These are phyloP conservation scores for Rhingia campestris DNA, from an alignment of 2,888 invertebrate species.

Conservation along the genomic window DNA sequence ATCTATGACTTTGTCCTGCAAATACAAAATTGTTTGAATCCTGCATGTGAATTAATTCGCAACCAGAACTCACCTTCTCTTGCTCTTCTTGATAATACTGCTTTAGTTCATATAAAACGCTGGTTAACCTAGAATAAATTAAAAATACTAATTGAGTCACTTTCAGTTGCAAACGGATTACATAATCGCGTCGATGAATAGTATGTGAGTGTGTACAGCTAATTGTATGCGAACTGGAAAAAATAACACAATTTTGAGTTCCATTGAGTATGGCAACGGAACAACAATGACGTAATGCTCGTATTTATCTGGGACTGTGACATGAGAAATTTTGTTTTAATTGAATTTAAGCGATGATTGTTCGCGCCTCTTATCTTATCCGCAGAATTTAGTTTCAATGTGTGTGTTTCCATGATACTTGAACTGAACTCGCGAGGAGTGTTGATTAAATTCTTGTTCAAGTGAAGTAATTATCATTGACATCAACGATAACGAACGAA, in stretches of 20 bases:
- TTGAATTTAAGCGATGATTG: slow-evolving; percentile 48
- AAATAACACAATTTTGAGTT: not conserved
- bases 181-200: slow-evolving; percentile 52
- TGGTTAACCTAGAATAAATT: slow-evolving; percentile 45
- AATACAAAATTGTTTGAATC: not conserved
- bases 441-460: slow-evolving; percentile 59
- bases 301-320: slow-evolving; percentile 23
- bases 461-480: slow-evolving; percentile 19
- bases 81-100: slow-evolving; percentile 43
- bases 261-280: slow-evolving; percentile 1
- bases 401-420: not conserved
- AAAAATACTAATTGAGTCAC: slow-evolving; percentile 55
- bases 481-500: slow-evolving; percentile 31
- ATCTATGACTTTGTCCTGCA: slow-evolving; percentile 22
- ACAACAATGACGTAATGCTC: slow-evolving; percentile 59
- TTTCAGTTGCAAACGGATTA: slow-evolving; percentile 40
- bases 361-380: slow-evolving; percentile 53
- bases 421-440: slow-evolving; percentile 24
- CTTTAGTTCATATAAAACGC: slow-evolving; percentile 49
- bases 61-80: slow-evolving; percentile 39
- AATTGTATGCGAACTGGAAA: slow-evolving; percentile 34
- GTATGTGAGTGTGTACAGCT: slow-evolving; percentile 47
- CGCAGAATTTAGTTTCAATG: slow-evolving; percentile 1
- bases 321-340: slow-evolving; percentile 49
- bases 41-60: not conserved